Evolutionary conservation across 2,113 vertebrate genomes (phyloP), one percentile per base, ranked within the genome.

Genomic region (Ailuropoda melanoleuca): DNA sequence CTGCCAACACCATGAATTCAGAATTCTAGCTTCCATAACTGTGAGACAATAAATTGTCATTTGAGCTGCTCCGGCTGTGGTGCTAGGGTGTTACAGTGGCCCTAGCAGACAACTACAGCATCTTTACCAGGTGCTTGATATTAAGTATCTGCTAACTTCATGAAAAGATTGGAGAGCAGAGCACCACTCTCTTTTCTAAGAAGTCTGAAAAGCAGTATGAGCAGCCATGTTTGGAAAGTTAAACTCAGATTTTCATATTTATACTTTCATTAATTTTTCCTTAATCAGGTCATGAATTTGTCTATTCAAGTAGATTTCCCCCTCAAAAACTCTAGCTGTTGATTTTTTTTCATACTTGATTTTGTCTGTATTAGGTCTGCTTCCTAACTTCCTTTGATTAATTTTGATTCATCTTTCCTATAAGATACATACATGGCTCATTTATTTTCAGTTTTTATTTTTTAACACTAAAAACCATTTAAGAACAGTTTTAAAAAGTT

Each of bases 361-460:
- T 96, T 93, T 83, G 60, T 74, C 24, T 77, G 91, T 91, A 95
- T 85, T 95, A 83, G 37, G 21, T 92, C 55, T 95, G 53, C 78
- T 90, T 89, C 66, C 64, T 91, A 84, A 62, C 21, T 48, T 75
- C 60, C 84, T 93, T 77, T 94, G 82, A 97, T 72, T 78, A 86
- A 70, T 93, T 95, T 94, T 90, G 15, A 81, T 78, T 29, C 1
- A 26, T 15, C 80, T 81, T 70, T 72, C 39, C 50, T 62, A 58
- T 80, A 97, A 78, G 46, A 93, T 89, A 58, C 14, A 86, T 34
- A 85, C 24, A 53, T 92, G 72, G 64, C 39, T 96, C 89, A 93
- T 97, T 97, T 93, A 77, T 75, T 96, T 96, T 86, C 60, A 82
- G 70, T 93, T 95, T 97, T 43, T 94, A 50, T 62, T 83, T 60